Evolutionary conservation across 2,797 vertebrate genomes (phyloP), one percentile per base, ranked within the genome.

Genomic region (Molossus alvarezi): DNA sequence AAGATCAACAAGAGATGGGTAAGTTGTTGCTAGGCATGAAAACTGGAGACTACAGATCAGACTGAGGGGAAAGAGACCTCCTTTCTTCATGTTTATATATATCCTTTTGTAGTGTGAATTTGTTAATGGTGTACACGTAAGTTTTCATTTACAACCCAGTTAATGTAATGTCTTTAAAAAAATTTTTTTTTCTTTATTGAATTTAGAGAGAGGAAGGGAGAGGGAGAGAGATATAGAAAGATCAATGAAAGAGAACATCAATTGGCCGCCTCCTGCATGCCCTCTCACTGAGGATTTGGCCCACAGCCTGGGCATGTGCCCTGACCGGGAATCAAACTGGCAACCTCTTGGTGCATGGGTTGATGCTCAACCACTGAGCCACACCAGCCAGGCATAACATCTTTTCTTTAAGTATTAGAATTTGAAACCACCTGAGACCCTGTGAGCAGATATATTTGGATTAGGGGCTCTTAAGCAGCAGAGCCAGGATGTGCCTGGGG

Each of bases 371-470:
- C 41, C 41, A 45, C 41, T 45, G 41, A 45, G 41, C 41, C 41
- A 45, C 41, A 45, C 41, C 41, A 45, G 41, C 41, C 41, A 45
- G 41, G 41, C 41, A 45, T 45, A 45, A 45, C 41, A 6, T 45
- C 41, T 45, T 45, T 45, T 45, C 41, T 58, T 33, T 69, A 90
- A 86, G 75, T 91, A n/a, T 33, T 91, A 37, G 75, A 82, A 64
- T 89, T 82, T 93, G 65, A 51, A 95, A 92, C 72, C 57, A 92
- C 72, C 57, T n/a, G 48, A 64, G 33, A 81, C 33, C 58, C 67
- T 72, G 23, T 33, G 62, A 85, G 18, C 23, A 75, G 48, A 55
- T 58, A 58, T 1, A 3, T 62, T 76, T 75, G 69, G 18, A 15
- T 37, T 45, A 13, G 6, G 58, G 76, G 14, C 37, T 82, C 10